phyloP scores from a whole-genome alignment of 2,113 vertebrate species.

The Danio rerio region GRCz12tu NC_133194.1:14140501-14141000 shows the following conservation, averaged over 20 bases:
- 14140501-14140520: neutral
- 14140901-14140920: neutral
- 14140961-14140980: too few relatives aligned
- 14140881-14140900: slow-evolving; percentile 11
- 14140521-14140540: neutral
- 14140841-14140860: slow-evolving; percentile 35
- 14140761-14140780: slow-evolving; percentile 53
- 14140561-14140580: slow-evolving; percentile 25
- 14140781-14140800: slow-evolving; percentile 55
- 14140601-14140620: slow-evolving; percentile 43
- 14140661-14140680: slow-evolving; percentile 33
- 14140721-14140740: slow-evolving; percentile 47
- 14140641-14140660: slow-evolving; percentile 42
- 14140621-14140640: slow-evolving; percentile 47
- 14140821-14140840: slow-evolving; percentile 16
- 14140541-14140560: slow-evolving; percentile 9
- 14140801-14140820: slow-evolving; percentile 28
- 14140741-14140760: slow-evolving; percentile 28
- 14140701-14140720: slow-evolving; percentile 38
- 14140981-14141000: too few relatives aligned
- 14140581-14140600: slow-evolving; percentile 23
- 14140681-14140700: slow-evolving; percentile 38
- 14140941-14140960: neutral
- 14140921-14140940: neutral
- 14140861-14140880: slow-evolving; percentile 15